Conservation (phyloP, 2,113 vertebrate species). For the Nycticebus coucang region DNA sequence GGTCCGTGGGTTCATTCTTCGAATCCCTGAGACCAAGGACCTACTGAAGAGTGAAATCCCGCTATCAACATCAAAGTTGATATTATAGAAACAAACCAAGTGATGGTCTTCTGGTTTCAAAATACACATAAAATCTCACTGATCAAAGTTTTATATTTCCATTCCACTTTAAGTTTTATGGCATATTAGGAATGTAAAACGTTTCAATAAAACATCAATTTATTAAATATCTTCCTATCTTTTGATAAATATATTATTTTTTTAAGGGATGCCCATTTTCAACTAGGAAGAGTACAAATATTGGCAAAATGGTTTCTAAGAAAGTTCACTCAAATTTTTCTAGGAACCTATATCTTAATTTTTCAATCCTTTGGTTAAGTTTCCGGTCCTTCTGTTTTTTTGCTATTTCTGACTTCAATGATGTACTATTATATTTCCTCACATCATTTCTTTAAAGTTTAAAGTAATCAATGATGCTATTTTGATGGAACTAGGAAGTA, state of each 20-base stretch:
- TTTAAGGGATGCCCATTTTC: conserved; percentile 52
- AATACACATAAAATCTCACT: background rate
- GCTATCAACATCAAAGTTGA: background rate
- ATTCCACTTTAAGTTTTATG: conserved; percentile 53
- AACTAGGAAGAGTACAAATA: conserved; percentile 8
- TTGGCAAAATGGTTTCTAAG: background rate
- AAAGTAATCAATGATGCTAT: conserved; percentile 45
- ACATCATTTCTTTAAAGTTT: background rate
- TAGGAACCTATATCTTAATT: conserved; percentile 27
- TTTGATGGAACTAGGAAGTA: conserved; percentile 45
- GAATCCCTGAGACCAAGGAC: too few relatives aligned
- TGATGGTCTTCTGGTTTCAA: conserved; percentile 27
- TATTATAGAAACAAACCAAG: background rate
- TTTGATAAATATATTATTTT: background rate
- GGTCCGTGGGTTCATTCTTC: too few relatives aligned
- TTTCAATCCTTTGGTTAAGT: conserved; percentile 46
- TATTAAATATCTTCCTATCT: conserved; percentile 43
- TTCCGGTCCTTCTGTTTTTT: background rate
- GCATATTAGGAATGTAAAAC: conserved; percentile 43
- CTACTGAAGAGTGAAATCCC: too few relatives aligned
- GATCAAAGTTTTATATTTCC: conserved; percentile 51
- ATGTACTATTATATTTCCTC: background rate
- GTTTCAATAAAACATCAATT: conserved; percentile 40
- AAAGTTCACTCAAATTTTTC: background rate
- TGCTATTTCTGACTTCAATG: background rate